Conservation (phyloP, 2,888 invertebrate genomes). For the Clunio marinus region DNA sequence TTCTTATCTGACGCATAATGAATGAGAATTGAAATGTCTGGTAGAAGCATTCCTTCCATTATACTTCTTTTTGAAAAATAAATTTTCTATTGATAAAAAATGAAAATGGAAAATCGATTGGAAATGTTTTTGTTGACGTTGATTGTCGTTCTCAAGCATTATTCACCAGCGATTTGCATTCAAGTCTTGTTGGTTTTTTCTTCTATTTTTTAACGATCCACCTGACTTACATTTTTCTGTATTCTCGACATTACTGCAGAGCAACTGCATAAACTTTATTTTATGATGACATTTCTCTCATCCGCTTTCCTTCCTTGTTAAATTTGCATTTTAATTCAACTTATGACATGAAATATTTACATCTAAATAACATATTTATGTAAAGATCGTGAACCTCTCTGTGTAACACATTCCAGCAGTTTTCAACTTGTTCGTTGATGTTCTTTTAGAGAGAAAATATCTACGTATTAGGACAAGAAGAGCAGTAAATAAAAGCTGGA, state of each 20-base stretch:
- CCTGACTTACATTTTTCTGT: background rate
- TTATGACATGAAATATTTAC: constrained; percentile 6
- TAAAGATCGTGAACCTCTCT: background rate
- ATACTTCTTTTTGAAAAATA: background rate
- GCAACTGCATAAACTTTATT: background rate
- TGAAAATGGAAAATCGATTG: constrained; percentile 22
- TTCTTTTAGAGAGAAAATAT: no score
- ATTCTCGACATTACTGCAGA: background rate
- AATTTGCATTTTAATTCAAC: constrained; percentile 4
- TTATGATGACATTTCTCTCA: background rate
- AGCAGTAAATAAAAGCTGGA: no score
- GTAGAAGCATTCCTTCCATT: background rate
- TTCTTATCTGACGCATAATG: constrained; percentile 18
- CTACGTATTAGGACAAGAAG: background rate
- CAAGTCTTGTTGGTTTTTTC: background rate
- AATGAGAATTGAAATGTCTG: constrained; percentile 7
- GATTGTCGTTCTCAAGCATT: background rate
- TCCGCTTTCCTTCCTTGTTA: background rate
- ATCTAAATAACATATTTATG: background rate
- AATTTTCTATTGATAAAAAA: constrained; percentile 6
- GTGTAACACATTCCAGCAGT: background rate
- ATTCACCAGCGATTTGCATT: no score
- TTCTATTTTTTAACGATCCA: background rate
- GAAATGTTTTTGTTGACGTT: background rate
- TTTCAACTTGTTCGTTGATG: no score